Conservation (phyloP, 2,113 vertebrate species). For the Pholis gunnellus region DNA sequence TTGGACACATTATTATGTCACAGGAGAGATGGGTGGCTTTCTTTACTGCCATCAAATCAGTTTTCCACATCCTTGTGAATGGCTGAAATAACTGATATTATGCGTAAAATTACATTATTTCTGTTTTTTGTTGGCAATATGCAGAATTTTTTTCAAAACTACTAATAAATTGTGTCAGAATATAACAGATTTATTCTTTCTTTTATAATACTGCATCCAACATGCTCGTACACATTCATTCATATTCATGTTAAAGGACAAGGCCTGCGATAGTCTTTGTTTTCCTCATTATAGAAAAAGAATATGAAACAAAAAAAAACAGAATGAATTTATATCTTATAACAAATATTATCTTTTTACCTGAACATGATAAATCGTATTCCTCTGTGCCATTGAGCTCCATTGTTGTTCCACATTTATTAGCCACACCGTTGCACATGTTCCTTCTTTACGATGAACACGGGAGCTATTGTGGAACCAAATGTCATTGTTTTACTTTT, state of each 20-base stretch:
- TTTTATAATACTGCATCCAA: neutral
- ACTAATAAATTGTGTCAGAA: neutral
- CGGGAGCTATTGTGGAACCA: neutral
- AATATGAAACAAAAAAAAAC: neutral
- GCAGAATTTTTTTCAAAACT: neutral
- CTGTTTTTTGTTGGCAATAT: neutral
- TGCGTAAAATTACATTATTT: neutral
- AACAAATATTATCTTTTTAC: neutral
- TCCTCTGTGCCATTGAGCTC: neutral
- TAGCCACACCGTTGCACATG: neutral
- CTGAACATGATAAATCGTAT: neutral
- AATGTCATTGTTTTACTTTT: too few species aligned
- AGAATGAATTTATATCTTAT: neutral
- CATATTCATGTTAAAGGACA: neutral
- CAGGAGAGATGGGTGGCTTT: conserved; percentile 3
- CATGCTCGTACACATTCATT: neutral
- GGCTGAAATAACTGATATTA: conserved; percentile 11
- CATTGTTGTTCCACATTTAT: neutral
- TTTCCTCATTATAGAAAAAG: neutral
- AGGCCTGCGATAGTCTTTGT: neutral
- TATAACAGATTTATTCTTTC: neutral
- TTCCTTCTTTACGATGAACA: neutral
- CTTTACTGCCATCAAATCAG: neutral
- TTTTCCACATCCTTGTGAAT: neutral
- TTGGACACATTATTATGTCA: conserved; percentile 7